Percentiles rank a stretch among this genome's conserved stretches.
phyloP scores from a whole-genome alignment of 37 sponge, comb jelly and placozoan genomes.

The Aphrocallistes beatrix region DNA sequence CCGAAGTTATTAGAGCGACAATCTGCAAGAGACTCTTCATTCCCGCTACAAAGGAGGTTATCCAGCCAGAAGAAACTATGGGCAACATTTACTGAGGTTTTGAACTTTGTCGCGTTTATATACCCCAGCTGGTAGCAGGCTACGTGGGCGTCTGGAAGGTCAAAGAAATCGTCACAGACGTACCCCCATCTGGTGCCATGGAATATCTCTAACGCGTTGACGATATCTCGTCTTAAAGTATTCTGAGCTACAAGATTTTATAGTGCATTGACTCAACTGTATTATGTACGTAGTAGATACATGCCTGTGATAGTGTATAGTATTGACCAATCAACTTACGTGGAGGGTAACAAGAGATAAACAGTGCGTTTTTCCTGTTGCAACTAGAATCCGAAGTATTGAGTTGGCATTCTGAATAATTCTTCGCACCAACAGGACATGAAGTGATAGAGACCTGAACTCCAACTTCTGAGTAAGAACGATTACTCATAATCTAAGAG shows the following conservation, averaged over 20 bases:
- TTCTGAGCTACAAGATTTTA: constrained; percentile 8
- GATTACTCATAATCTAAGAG: too few species aligned
- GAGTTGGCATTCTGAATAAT: too few species aligned
- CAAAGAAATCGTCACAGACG: constrained; percentile 12
- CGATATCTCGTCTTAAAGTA: not conserved
- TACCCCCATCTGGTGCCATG: not conserved
- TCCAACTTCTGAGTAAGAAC: too few species aligned
- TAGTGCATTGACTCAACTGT: too few species aligned
- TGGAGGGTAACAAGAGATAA: too few species aligned
- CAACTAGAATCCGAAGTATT: too few species aligned
- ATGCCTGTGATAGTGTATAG: too few species aligned
- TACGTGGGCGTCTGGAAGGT: not conserved
- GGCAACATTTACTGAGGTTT: not conserved
- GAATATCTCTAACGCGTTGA: not conserved
- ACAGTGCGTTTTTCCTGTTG: too few species aligned
- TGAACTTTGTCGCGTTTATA: not conserved
- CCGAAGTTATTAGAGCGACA: not conserved
- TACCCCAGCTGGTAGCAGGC: constrained; percentile 15
- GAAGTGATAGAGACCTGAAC: too few species aligned
- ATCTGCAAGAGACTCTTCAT: not conserved
- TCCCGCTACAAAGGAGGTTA: not conserved
- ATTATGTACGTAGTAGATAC: too few species aligned
- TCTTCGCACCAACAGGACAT: too few species aligned
- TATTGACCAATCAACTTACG: too few species aligned
- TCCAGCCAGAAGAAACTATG: not conserved